Base-by-base conservation (phyloP, 2,113 vertebrate species). In the Seriola quinqueradiata region DNA sequence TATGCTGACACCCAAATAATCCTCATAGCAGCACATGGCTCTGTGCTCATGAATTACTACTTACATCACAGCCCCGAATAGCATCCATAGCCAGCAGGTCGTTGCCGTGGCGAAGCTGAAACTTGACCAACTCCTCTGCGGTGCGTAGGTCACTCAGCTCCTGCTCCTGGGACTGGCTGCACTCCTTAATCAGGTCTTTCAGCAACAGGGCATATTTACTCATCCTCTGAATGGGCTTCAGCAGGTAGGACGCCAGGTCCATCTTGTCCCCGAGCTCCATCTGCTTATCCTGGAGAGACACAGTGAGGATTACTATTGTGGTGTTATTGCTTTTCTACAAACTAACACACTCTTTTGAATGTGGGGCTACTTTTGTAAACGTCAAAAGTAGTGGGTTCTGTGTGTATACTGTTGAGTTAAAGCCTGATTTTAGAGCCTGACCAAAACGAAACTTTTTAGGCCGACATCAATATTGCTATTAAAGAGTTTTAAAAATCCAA, bases 71-170 rank as follows among this genome's bases (percentile, higher is more conserved):
- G 91, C 97, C 96, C 0, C 97, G 96, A 86, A 99, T 97, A 82
- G 97, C 98, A 1, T 99, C 98, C 98, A 99, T 99, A 23, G 98
- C 98, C 57, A 99, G 95, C 87, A 99, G 95, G 91, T 99, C 98
- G 0, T 99, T 99, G 82, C 98, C 98, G 0, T 99, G 98, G 55
- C 96, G 96, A 32, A 99, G 96, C 93, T 99, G 98, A 85, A 99
- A 99, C 90, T 96, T 97, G 85, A 99, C 97, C 90, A 99, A 97
- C 87, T 97, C 97, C 77, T 97, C 96, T 10, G 98, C 97, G 0
- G 97, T 97, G 46, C 89, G 94, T 38, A 99, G 96, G 75, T 97
- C 96, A 4, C 86, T 92, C 73, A 99, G 94, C 93, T 99, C 98
- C 91, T 97, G 97, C 85, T 94, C 93, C 66, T 97, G 96, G 0